These are phyloP conservation scores for Sebastes matsubarae DNA, from an alignment of 2,797 vertebrate genomes.

Conservation along the genomic window DNA sequence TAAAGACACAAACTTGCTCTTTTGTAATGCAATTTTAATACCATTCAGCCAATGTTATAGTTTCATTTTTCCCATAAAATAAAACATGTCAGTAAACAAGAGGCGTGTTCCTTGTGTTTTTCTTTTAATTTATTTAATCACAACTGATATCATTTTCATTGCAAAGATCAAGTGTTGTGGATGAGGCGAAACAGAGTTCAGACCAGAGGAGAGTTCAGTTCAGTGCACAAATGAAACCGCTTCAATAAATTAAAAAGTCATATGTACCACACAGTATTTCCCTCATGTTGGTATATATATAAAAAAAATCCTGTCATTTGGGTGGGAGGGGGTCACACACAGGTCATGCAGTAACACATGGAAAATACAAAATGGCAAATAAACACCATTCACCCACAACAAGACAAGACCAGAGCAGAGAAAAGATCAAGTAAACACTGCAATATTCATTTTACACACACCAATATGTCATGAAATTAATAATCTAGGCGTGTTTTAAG, in stretches of 20 bases:
- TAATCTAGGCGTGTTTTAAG: background rate
- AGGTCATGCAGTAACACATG: conserved; percentile 53
- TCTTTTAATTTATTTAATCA: conserved; percentile 57
- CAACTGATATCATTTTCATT: conserved; percentile 52
- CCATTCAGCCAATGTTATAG: conserved; percentile 70
- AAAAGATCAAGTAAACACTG: conserved; percentile 3
- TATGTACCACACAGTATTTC: conserved; percentile 64
- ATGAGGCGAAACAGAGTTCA: conserved; percentile 59
- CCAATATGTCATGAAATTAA: background rate
- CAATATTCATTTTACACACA: background rate
- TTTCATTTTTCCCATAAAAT: conserved; percentile 71
- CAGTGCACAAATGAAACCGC: conserved; percentile 74
- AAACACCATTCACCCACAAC: conserved; percentile 33
- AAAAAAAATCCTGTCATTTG: background rate
- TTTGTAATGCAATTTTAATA: conserved; percentile 79
- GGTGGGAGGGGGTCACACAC: background rate
- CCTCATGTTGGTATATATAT: conserved; percentile 19
- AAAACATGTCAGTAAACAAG: conserved; percentile 71
- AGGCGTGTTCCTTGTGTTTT: background rate
- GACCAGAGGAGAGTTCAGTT: conserved; percentile 56
- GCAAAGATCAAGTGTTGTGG: conserved; percentile 69
- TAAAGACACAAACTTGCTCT: conserved; percentile 58
- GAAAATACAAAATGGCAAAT: conserved; percentile 26
- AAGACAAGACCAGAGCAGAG: conserved; percentile 11
- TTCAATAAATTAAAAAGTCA: conserved; percentile 81